Evolutionary conservation across 2,797 vertebrate genomes (phyloP), one percentile per base, ranked within the genome.

Genomic region (Gymnopithys bicolor): DNA sequence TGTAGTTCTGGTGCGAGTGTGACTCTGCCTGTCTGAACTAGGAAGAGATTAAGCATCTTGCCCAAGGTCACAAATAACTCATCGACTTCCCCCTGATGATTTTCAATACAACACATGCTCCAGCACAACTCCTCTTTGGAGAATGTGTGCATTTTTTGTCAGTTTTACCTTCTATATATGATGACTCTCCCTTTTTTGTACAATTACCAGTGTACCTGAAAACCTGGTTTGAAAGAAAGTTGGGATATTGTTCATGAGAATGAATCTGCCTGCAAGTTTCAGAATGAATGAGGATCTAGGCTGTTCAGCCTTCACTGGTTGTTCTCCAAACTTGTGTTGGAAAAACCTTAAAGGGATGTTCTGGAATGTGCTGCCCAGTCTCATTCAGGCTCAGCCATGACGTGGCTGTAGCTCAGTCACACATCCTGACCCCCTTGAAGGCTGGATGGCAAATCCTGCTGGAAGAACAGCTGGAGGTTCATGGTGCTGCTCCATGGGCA

Each of bases 11-110:
- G n/a, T 73, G 59, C 45, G 66, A 77, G 19, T 49, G 39, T 71
- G 63, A 70, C 48, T 82, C 55, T 87, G 69, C 49, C 79, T 91
- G 62, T 75, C 89, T 95, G 93, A 89, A 64, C 85, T 35, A 24
- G 49, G 12, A 30, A 77, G 84, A 70, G 64, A 76, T 82, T 69
- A 53, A 91, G 75, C 39, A 41, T 52, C 62, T 88, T 71, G 73
- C 48, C 84, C 62, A 81, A 69, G 84, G 93, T 89, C 28, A 64
- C 79, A 87, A 62, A 63, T 78, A 89, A 84, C 49, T 83, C 64
- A 39, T 64, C 46, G 68, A 37, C 58, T 92, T 90, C 84, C 76
- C 52, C 53, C 56, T 82, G 84, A 52, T 79, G 68, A 55, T 81
- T 92, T 87, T 87, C 75, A 80, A 23, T 55, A 19, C 46, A 84